Evolutionary conservation across 2,113 vertebrate species (phyloP), one percentile per base, ranked within the genome.

Genomic region (Tamias sibiricus): DNA sequence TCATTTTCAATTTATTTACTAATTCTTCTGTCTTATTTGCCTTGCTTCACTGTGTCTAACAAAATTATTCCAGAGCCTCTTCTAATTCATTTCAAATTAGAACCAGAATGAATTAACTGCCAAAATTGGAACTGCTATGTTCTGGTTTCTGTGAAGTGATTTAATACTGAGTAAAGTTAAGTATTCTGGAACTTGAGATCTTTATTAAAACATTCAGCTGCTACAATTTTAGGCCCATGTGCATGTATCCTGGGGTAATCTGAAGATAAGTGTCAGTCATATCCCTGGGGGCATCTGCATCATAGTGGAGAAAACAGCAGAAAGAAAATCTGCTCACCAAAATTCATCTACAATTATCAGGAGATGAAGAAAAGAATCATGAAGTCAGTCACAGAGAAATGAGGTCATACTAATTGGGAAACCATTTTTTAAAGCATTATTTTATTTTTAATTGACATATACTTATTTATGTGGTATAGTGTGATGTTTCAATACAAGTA

Each of bases 31-130:
- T 59, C 57, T 76, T 86, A 64, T 54, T 94, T 92, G 87, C 40
- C 59, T 90, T 92, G 52, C 44, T 66, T 88, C 54, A 12, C 32
- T 79, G 22, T 80, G 32, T 12, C 59, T 80, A 92, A 90, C 74
- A 26, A 90, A 90, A 86, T 91, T 90, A 92, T 76, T 83, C 79
- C 35, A 37, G 42, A 93, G 40, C 40, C 22, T 94, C 37, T 91
- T 52, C 72, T 62, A 49, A 77, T 68, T 69, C 42, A 79, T 95
- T 92, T 88, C 57, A 91, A 84, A 90, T 90, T 68, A 90, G 83
- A 93, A 37, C 85, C 37, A 97, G 91, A 85, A 59, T 62, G 52
- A 95, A 81, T 87, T 95, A 84, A 97, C 52, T 17, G 81, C 57
- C 49, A 0, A 0, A 90, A 83, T 77, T 47, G 66, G 92, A 91